Conservation (phyloP, 2,888 invertebrate genomes). For the Thera britannica region DNA sequence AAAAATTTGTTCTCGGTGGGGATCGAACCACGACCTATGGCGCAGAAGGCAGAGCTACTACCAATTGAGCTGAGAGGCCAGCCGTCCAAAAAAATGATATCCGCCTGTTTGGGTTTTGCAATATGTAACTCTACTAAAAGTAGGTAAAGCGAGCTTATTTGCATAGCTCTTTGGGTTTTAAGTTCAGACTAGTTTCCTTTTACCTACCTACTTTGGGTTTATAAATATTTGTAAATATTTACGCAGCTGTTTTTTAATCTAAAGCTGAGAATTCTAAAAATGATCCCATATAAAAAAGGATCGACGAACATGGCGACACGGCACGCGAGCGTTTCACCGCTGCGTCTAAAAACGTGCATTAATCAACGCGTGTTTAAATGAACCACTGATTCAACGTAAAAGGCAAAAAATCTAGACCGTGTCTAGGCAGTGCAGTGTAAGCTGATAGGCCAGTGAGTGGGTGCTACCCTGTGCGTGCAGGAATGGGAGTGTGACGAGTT, state of each 20-base stretch:
- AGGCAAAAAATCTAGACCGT: slow-evolving; percentile 29
- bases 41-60: too few relatives aligned
- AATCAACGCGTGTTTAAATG: slow-evolving; percentile 38
- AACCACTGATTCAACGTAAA: slow-evolving; percentile 37
- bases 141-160: not conserved
- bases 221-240: slow-evolving; percentile 1
- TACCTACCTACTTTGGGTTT: not conserved
- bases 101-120: not conserved
- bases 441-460: not conserved
- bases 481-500: slow-evolving; percentile 21
- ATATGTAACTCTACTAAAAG: not conserved
- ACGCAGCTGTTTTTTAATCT: slow-evolving; percentile 12
- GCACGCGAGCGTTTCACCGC: slow-evolving; percentile 36
- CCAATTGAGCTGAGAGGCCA: too few relatives aligned
- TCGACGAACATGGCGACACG: slow-evolving; percentile 17
- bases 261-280: slow-evolving; percentile 19
- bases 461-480: not conserved
- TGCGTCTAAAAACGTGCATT: slow-evolving; percentile 35
- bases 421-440: slow-evolving; percentile 13
- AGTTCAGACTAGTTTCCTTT: slow-evolving; percentile 1
- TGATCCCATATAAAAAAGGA: slow-evolving; percentile 19
- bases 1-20: too few relatives aligned
- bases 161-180: not conserved
- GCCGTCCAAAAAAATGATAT: not conserved
- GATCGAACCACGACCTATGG: too few relatives aligned